Base-by-base conservation (phyloP, 2,888 invertebrate genomes). In the Taenaris catops region DNA sequence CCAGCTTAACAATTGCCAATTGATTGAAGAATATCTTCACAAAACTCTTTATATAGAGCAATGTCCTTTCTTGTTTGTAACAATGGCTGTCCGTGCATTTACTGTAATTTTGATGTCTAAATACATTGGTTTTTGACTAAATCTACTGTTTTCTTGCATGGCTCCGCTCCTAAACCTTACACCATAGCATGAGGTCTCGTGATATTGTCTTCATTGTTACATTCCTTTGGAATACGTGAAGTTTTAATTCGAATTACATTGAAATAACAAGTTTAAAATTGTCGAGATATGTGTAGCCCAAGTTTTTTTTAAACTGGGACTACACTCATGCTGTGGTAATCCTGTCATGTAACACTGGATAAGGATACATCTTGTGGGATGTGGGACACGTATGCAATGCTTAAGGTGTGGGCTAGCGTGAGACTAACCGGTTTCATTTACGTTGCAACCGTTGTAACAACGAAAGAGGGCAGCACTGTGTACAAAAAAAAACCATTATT, bases 101-200 rank as follows among this genome's bases (percentile, higher is more conserved):
- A 67, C 44, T 81, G 72, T 80, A 76, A 63, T 69, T n/a, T 73
- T 71, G 65, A 55, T 81, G 69, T 74, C 52, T 74, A 83, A 83
- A 84, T 84, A 84, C 66, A 81, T 65, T 71, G 63, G 42, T 57
- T 64, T 19, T 61, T 49, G 73, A 76, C 56, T 57, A 65, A 69
- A 66, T 71, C 63, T 38, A 68, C 75, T 84, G 78, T 84, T 86
- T 84, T 84, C 78, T 86, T 86, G 86, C 86, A 86, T 84, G 80
- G 47, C 55, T 67, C 68, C 58, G 43, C 51, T 62, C 74, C 72
- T 61, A 45, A 63, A 64, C 70, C 52, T 55, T 25, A 38, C 57
- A 56, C 58, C 60, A 63, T 64, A 53, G 68, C 71, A 74, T 65
- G 75, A 68, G 62, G 47, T 45, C 41, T 33, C 14, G 2, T 4